A percentile compares a stretch with the other conserved stretches of the same genome.
Conservation (phyloP, 2,888 invertebrate genomes). For the Amitus sp. region DNA sequence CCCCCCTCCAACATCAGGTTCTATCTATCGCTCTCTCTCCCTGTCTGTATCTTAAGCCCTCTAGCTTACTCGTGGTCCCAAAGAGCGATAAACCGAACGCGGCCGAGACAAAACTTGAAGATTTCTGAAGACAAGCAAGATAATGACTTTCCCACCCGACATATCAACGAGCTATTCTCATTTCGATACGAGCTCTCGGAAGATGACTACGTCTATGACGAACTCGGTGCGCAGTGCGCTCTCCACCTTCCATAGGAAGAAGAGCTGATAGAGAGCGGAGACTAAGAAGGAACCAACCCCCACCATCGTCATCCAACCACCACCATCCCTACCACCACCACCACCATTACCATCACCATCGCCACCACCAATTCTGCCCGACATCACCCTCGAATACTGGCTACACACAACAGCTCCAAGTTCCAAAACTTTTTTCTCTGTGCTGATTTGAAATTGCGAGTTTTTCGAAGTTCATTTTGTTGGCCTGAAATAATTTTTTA, state of each 20-base stretch:
- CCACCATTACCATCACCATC: slow-evolving; percentile 40
- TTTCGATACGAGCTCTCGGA: slow-evolving; percentile 54
- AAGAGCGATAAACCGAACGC: slow-evolving; percentile 19
- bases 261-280: slow-evolving; percentile 39
- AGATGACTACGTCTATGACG: slow-evolving; percentile 60
- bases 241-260: slow-evolving; percentile 53
- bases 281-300: slow-evolving; percentile 50
- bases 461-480: no score
- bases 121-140: neutral
- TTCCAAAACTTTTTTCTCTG: no score
- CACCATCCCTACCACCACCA: slow-evolving; percentile 48
- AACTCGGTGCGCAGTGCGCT: slow-evolving; percentile 60
- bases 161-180: slow-evolving; percentile 46
- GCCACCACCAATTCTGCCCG: no score
- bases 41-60: slow-evolving; percentile 9
- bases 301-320: slow-evolving; percentile 45
- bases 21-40: no score
- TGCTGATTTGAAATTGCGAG: no score
- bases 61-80: slow-evolving; percentile 29
- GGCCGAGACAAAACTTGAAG: slow-evolving; percentile 38
- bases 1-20: no score
- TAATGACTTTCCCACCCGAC: slow-evolving; percentile 12
- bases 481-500: no score
- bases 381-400: slow-evolving; percentile 35
- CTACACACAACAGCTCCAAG: no score